Base-by-base conservation (phyloP, 1,140 invertebrate genomes). In the Leptonema lineaticorne region DNA sequence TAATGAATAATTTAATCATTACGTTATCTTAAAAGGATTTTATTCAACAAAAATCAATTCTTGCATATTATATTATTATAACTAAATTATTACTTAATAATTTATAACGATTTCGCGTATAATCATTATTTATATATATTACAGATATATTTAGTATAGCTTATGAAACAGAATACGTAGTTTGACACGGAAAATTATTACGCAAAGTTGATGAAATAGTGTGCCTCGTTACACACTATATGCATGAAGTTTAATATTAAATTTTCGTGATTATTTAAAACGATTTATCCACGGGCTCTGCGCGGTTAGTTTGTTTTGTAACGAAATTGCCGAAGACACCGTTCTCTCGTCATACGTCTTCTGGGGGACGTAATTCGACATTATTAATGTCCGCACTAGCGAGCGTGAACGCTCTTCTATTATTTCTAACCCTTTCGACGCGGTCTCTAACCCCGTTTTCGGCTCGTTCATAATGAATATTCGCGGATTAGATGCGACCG, bases 381-480 rank as follows among this genome's bases (percentile, higher is more conserved):
- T 71, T 68, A 71, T 68, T 68, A 68, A 71, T 71, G 66, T 68
- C 70, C 53, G 48, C 18, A 28, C 22, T 48, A 57, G 30, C 16
- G 46, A 20, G 22, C 11, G 22, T 7, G 37, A 9, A 56, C 66
- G 20, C 62, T 18, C 62, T 50, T 33, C 29, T 64, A 50, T 64
- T 64, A 64, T 28, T 46, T 50, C 62, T 64, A 9, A 41, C 9
- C 37, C 37, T 4, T 2, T 16, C 37, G 1, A 2, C 37, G 2
- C 37, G 2, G 9, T 16, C 2, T 41, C 37, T 20, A 45, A 9
- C n/a, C 26, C 62, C 62, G 20, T 14, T 46, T 45, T 16, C 20
- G 58, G 41, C 56, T 70, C 57, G 48, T 67, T 64, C 37, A 63
- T 70, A 70, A 70, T 70, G 65, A 68, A 70, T 63, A 68, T 63